Evolutionary conservation across 2,113 vertebrate genomes (phyloP).

Genomic region (Alethe diademata): DNA sequence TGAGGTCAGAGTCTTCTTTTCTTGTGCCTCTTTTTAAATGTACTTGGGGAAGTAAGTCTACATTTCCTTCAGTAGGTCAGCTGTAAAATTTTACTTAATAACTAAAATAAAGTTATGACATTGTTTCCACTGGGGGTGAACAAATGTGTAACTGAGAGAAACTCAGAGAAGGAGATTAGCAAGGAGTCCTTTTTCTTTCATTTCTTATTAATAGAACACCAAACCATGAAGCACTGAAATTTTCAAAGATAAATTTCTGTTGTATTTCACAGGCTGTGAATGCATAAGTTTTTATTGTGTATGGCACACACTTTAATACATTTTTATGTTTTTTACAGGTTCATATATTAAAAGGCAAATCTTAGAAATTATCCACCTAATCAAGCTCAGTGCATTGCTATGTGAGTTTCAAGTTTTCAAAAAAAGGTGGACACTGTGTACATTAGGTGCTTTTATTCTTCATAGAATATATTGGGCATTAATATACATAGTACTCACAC

Average conservation of each 20-base stretch:
- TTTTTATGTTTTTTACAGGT: neutral
- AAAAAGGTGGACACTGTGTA: neutral
- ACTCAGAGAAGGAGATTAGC: neutral
- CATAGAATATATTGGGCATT: neutral
- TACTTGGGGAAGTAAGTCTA: neutral
- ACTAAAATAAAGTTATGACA: conserved; percentile 33
- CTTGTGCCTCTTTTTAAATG: neutral
- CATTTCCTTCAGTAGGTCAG: neutral
- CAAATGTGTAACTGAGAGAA: neutral
- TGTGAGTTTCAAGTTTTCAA: neutral
- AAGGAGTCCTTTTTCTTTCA: neutral
- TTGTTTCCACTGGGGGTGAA: conserved; percentile 13
- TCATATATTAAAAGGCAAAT: neutral
- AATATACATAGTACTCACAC: neutral
- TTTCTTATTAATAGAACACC: neutral
- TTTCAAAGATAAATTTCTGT: neutral
- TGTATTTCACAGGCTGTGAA: neutral
- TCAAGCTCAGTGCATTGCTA: neutral
- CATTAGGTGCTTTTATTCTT: neutral
- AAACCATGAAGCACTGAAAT: neutral
- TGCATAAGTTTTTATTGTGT: neutral
- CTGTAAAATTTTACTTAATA: conserved; percentile 33
- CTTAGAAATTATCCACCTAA: neutral
- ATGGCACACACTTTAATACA: neutral
- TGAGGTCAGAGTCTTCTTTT: neutral